A percentile compares a stretch with the other conserved stretches of the same genome.
These are phyloP conservation scores for Drosophila subquinaria DNA, from an alignment of 2,888 invertebrate species.

Conservation along the genomic window DNA sequence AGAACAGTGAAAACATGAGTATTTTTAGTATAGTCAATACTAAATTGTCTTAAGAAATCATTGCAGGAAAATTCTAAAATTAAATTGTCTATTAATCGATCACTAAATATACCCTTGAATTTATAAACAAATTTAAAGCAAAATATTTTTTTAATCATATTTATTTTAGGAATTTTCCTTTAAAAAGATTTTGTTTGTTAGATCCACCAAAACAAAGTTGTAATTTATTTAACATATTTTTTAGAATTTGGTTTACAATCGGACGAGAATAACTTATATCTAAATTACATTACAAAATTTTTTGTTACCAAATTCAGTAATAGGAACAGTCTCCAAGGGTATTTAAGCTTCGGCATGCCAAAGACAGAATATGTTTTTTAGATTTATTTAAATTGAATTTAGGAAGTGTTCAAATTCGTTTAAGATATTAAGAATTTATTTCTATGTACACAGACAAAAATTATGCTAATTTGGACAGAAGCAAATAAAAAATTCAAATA, in stretches of 20 bases:
- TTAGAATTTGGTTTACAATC: neutral
- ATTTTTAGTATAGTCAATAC: constrained; percentile 16
- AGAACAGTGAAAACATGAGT: constrained; percentile 25
- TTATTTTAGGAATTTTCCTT: no score
- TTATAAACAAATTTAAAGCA: no score
- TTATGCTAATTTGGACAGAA: constrained; percentile 57
- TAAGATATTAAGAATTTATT: constrained; percentile 7
- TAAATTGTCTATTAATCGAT: neutral
- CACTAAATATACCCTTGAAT: neutral
- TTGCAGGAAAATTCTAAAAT: neutral
- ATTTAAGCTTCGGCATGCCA: neutral
- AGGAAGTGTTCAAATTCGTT: constrained; percentile 44
- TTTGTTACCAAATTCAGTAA: neutral
- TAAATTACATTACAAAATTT: neutral
- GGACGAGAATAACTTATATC: neutral
- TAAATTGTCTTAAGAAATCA: neutral
- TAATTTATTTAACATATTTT: neutral
- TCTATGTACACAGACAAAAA: constrained; percentile 32
- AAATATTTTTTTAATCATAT: no score
- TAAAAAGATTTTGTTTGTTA: no score
- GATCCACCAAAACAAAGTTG: neutral
- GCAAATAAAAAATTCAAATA: constrained; percentile 58
- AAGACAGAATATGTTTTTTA: neutral
- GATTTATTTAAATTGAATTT: constrained; percentile 7
- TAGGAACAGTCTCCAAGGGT: neutral